These are phyloP conservation scores for Sitta europaea DNA, from an alignment of 2,113 vertebrate species.

Conservation along the genomic window DNA sequence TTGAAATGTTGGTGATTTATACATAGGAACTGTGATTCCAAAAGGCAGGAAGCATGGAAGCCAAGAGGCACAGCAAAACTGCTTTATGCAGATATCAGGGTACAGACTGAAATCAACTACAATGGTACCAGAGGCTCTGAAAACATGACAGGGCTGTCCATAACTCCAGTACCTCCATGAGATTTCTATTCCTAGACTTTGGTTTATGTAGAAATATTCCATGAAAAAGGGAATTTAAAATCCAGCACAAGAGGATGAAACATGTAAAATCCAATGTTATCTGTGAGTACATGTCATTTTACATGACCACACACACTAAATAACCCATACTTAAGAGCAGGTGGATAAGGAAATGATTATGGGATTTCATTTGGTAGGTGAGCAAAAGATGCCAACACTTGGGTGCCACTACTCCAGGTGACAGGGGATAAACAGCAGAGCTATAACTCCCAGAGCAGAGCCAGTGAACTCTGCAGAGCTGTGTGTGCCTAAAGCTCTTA, in stretches of 20 bases:
- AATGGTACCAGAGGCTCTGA: not conserved
- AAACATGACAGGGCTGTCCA: not conserved
- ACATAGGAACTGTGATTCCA: not conserved
- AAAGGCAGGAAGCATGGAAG: not conserved
- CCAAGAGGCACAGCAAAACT: not conserved
- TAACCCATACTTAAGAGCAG: not conserved
- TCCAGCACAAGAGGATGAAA: not conserved
- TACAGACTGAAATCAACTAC: not conserved
- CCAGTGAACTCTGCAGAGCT: not conserved
- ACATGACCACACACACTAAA: not conserved
- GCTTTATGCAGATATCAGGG: not conserved
- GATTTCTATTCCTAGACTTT: not conserved
- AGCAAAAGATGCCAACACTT: not conserved
- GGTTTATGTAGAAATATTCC: not conserved
- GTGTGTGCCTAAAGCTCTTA: slow-evolving; percentile 67
- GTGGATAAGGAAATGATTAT: not conserved
- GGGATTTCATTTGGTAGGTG: not conserved
- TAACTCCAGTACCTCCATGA: not conserved
- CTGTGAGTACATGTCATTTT: not conserved
- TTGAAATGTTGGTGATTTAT: not conserved
- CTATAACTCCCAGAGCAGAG: not conserved
- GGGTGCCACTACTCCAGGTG: not conserved
- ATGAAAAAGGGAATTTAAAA: not conserved
- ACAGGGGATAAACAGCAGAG: fast-evolving
- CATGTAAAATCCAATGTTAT: not conserved